Percentiles rank a stretch among this genome's conserved stretches.
These are phyloP conservation scores for Pseudomyrmex sp. DNA, from an alignment of 1,140 invertebrate species.

Conservation along the genomic window DNA sequence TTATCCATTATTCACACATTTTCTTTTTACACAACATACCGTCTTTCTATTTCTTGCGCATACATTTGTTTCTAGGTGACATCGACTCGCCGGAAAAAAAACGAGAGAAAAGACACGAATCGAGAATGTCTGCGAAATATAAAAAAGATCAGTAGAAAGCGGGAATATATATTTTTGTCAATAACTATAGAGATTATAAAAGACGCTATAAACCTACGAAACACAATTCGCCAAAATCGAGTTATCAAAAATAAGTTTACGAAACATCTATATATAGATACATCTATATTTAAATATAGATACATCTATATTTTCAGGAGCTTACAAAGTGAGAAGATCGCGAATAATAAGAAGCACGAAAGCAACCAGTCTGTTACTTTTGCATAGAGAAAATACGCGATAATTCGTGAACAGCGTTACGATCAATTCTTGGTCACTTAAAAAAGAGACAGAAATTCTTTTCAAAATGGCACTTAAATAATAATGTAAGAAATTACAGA, in stretches of 20 bases:
- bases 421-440: background rate
- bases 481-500: constrained; percentile 3
- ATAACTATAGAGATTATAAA: background rate
- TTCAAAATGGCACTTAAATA: constrained; percentile 2
- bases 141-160: background rate
- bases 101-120: background rate
- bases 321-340: too few species aligned
- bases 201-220: too few species aligned
- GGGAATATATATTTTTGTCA: background rate
- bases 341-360: too few species aligned
- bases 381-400: background rate
- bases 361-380: background rate
- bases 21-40: background rate
- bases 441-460: background rate
- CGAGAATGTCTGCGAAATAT: background rate
- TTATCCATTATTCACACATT: background rate
- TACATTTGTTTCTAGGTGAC: background rate
- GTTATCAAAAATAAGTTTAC: too few species aligned
- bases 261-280: too few species aligned
- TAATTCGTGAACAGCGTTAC: background rate
- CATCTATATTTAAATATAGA: too few species aligned
- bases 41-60: background rate
- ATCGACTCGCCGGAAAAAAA: background rate
- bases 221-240: too few species aligned
- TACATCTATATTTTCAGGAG: too few species aligned